Conservation (phyloP, 2,113 vertebrate species). For the Poeciliopsis turrubarensis region DNA sequence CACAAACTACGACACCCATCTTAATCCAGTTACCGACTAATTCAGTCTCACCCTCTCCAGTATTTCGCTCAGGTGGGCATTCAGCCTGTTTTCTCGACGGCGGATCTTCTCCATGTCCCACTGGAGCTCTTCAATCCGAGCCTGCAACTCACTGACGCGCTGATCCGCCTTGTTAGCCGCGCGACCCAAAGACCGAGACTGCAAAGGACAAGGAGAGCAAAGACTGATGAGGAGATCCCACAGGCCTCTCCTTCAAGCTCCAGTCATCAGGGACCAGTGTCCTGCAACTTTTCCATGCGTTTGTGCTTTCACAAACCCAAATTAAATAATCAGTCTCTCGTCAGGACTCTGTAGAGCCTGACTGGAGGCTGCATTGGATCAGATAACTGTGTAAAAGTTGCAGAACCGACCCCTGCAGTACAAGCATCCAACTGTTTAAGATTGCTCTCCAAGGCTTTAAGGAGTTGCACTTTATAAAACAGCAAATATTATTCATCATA, state of each 20-base stretch:
- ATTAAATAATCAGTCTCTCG: no score
- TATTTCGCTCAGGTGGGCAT: conserved; percentile 90
- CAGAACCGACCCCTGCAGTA: no score
- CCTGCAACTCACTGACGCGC: conserved; percentile 89
- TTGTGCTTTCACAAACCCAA: no score
- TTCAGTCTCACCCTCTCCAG: conserved; percentile 84
- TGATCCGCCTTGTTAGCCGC: conserved; percentile 91
- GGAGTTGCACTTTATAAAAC: no score
- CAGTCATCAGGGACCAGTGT: no score
- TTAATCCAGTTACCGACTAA: not conserved
- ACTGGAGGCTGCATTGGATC: not conserved
- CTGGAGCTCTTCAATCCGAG: conserved; percentile 92
- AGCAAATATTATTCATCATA: no score
- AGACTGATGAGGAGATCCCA: not conserved
- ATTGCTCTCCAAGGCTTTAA: no score
- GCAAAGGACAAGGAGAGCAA: not conserved
- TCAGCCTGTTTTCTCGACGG: conserved; percentile 92
- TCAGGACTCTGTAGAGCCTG: not conserved
- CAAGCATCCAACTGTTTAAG: no score
- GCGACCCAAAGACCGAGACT: conserved; percentile 83
- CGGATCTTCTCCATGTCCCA: conserved; percentile 98
- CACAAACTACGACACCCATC: not conserved
- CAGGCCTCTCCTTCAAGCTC: not conserved
- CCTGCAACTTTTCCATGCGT: no score
- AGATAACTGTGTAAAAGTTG: no score